These are phyloP conservation scores for Cydia amplana DNA, from an alignment of 1,140 invertebrate genomes.

Conservation along the genomic window DNA sequence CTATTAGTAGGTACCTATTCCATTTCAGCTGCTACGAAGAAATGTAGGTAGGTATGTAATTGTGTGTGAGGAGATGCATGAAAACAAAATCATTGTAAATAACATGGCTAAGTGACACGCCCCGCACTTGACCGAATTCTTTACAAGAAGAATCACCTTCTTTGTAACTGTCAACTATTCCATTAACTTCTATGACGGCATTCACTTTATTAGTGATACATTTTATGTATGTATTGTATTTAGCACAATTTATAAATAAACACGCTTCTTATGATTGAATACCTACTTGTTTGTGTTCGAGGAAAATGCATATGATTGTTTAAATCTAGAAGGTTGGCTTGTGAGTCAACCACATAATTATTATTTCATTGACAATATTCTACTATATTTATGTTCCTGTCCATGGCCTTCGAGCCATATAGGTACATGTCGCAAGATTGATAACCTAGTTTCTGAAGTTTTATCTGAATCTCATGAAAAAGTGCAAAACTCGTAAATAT, in stretches of 20 bases:
- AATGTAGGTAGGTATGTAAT: too few relatives aligned
- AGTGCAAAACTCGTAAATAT: background rate
- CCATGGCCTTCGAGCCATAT: slow-evolving; percentile 10
- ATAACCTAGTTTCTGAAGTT: slow-evolving; percentile 1
- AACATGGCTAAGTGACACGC: background rate
- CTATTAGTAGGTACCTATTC: too few relatives aligned
- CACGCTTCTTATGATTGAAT: background rate
- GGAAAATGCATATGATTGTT: slow-evolving; percentile 9
- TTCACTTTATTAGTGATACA: background rate
- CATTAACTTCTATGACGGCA: background rate
- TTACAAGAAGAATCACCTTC: background rate
- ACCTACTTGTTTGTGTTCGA: background rate
- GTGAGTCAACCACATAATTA: slow-evolving; percentile 23
- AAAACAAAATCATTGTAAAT: background rate
- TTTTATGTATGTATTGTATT: background rate
- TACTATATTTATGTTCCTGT: slow-evolving; percentile 12
- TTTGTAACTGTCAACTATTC: background rate
- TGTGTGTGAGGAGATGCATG: too few relatives aligned
- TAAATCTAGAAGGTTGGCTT: background rate
- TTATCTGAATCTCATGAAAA: background rate
- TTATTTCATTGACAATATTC: slow-evolving; percentile 25
- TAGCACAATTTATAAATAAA: background rate
- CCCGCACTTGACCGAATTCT: slow-evolving; percentile 14
- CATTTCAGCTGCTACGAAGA: too few relatives aligned
- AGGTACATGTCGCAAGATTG: background rate